These are phyloP conservation scores for Zaprionus camerounensis DNA, from an alignment of 1,140 invertebrate species.

Conservation along the genomic window DNA sequence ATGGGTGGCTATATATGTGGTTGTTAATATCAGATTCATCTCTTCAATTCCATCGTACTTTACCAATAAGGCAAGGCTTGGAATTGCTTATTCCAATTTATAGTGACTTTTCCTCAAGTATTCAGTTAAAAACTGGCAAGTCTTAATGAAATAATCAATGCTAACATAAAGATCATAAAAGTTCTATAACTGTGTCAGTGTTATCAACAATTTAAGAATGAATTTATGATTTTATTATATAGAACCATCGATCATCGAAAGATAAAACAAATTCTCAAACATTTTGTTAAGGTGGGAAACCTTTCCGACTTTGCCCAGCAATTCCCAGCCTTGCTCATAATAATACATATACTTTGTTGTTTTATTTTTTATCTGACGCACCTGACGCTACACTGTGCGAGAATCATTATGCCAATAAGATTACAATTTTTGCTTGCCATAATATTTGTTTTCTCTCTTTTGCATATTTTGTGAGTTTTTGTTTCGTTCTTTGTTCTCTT, in stretches of 20 bases:
- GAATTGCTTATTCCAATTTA: background rate
- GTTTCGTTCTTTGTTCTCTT: slow-evolving; percentile 6
- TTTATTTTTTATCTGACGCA: slow-evolving; percentile 13
- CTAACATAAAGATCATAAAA: too few species aligned
- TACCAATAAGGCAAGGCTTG: slow-evolving; percentile 11
- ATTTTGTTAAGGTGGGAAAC: background rate
- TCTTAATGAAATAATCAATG: background rate
- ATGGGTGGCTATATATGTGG: background rate
- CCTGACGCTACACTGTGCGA: slow-evolving; percentile 6
- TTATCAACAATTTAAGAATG: background rate
- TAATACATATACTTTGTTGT: slow-evolving; percentile 4
- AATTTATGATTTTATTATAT: background rate
- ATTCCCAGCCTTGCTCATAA: slow-evolving; percentile 33
- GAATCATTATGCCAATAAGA: slow-evolving; percentile 7
- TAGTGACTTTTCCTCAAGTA: background rate
- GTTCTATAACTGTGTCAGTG: too few species aligned
- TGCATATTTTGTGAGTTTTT: slow-evolving; percentile 34
- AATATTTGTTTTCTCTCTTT: slow-evolving; percentile 20
- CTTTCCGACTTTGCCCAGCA: background rate
- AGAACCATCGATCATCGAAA: background rate
- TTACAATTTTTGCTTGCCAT: slow-evolving; percentile 37
- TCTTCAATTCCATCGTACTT: background rate
- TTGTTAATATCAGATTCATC: background rate
- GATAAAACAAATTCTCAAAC: background rate
- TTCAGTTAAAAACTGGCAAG: background rate